These are phyloP conservation scores for Vultur gryphus DNA, from an alignment of 2,797 vertebrate species.

Conservation along the genomic window DNA sequence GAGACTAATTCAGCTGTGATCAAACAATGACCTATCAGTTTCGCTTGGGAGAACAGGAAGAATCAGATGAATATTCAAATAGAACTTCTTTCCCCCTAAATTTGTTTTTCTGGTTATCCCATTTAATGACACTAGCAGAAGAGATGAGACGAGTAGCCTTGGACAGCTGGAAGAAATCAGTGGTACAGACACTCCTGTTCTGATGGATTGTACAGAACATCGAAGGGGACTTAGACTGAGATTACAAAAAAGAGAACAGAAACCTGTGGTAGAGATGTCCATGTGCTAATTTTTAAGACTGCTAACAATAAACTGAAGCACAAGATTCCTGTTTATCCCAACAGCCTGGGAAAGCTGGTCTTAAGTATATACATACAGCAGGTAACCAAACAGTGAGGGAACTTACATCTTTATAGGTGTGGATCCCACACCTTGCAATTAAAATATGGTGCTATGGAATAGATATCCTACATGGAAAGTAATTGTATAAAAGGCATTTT, in stretches of 20 bases:
- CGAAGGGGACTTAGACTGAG: accelerated
- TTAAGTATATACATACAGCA: not conserved
- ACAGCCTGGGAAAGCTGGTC: not conserved
- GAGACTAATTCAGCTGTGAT: not conserved
- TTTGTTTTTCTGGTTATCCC: not conserved
- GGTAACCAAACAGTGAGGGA: not conserved
- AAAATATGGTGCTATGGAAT: not conserved
- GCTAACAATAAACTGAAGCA: not conserved
- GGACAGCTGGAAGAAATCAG: not conserved
- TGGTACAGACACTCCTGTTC: not conserved
- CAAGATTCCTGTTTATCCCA: not conserved
- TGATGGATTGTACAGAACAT: not conserved
- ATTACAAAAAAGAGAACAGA: not conserved
- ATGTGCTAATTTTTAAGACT: not conserved
- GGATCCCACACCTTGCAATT: not conserved
- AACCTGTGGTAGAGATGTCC: not conserved
- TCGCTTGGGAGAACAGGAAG: not conserved
- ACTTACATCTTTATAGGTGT: not conserved
- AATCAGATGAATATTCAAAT: not conserved
- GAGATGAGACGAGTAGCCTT: not conserved
- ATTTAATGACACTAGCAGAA: not conserved
- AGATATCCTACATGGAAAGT: not conserved
- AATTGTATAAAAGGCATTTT: not conserved
- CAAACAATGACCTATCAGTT: not conserved
- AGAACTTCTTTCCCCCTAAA: not conserved